Evolutionary conservation across 2,888 invertebrate genomes (phyloP).

Genomic region (Tribolium freemani): DNA sequence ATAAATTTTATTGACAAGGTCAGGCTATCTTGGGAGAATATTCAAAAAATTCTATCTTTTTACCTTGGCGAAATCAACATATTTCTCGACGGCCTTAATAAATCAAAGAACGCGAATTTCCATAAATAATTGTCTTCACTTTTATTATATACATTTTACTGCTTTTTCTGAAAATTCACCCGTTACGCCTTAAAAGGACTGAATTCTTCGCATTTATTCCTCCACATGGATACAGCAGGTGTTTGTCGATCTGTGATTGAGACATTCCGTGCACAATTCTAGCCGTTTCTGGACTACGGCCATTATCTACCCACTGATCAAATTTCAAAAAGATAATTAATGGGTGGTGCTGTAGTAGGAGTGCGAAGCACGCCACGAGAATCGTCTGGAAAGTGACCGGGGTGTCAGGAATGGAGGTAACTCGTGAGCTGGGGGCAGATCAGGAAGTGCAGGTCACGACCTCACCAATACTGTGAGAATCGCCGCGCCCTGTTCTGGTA

Average conservation of each 20-base stretch:
- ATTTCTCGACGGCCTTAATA: slow-evolving; percentile 47
- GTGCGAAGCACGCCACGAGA: slow-evolving; percentile 25
- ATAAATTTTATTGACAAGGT: slow-evolving; percentile 48
- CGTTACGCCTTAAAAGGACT: slow-evolving; percentile 21
- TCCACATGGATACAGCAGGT: neutral
- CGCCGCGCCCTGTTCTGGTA: slow-evolving; percentile 36
- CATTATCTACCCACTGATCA: slow-evolving; percentile 4
- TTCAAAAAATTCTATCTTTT: slow-evolving; percentile 46
- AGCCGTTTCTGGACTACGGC: neutral
- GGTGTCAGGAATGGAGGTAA: slow-evolving; percentile 39
- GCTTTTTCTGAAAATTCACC: slow-evolving; percentile 29
- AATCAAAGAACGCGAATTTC: slow-evolving; percentile 47
- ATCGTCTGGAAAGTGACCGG: slow-evolving; percentile 33
- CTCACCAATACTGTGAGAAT: slow-evolving; percentile 45
- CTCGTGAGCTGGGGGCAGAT: slow-evolving; percentile 46
- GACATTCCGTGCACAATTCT: slow-evolving; percentile 7
- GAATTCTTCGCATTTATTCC: slow-evolving; percentile 24
- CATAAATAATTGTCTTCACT: slow-evolving; percentile 43
- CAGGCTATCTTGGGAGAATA: slow-evolving; percentile 44
- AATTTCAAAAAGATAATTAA: slow-evolving; percentile 29
- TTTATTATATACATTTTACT: slow-evolving; percentile 8
- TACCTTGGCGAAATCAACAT: slow-evolving; percentile 47
- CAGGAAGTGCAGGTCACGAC: slow-evolving; percentile 46
- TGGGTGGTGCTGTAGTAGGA: slow-evolving; percentile 29
- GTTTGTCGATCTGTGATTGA: slow-evolving; percentile 5